Conservation (phyloP, 2,888 invertebrate species). For the Euplagia quadripunctaria region DNA sequence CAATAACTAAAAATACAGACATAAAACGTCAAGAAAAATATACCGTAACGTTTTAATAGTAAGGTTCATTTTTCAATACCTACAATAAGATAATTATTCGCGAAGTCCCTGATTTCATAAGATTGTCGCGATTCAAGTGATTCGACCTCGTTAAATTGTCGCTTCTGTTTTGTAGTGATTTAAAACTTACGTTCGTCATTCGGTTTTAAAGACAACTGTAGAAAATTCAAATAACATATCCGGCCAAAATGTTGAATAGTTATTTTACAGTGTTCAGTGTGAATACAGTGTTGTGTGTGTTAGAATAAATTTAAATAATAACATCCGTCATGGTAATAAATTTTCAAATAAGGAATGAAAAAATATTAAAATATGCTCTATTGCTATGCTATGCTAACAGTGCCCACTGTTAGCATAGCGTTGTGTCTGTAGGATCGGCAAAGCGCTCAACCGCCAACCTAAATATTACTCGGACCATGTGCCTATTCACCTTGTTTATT, state of each 20-base stretch:
- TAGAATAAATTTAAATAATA: neutral
- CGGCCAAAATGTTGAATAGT: too few species aligned
- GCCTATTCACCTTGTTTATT: neutral
- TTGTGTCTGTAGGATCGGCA: neutral
- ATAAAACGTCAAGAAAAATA: conserved; percentile 10
- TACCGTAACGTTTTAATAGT: neutral
- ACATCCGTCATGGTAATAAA: neutral
- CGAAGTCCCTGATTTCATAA: conserved; percentile 43
- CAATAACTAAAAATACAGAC: conserved; percentile 18
- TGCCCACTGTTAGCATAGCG: neutral
- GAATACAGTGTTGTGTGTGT: too few species aligned
- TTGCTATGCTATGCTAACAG: too few species aligned
- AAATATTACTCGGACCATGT: neutral
- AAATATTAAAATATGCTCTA: neutral
- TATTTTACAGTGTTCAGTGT: neutral
- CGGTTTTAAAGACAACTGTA: neutral
- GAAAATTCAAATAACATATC: neutral
- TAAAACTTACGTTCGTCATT: neutral
- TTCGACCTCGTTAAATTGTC: conserved; percentile 44
- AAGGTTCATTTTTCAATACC: conserved; percentile 27
- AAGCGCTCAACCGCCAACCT: neutral
- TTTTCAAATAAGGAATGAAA: neutral
- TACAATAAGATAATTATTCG: conserved; percentile 29
- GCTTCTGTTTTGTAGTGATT: conserved; percentile 34
- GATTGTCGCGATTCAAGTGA: conserved; percentile 46